Evolutionary conservation across 1,140 invertebrate species (phyloP), one percentile per base, ranked within the genome.

Genomic region (Drosophila albomicans): DNA sequence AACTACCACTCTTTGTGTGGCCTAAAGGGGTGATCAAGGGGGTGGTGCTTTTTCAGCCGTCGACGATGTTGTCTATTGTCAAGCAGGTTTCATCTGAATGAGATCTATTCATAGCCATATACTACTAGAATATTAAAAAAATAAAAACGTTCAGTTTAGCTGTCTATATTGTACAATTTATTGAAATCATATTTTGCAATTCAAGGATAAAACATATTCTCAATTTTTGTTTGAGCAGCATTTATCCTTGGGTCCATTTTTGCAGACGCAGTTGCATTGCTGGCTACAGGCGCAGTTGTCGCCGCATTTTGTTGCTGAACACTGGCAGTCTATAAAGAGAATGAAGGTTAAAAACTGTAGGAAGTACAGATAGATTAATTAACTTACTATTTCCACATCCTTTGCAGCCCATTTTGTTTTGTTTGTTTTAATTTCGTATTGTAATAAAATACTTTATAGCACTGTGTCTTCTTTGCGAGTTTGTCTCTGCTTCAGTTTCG

Each of bases 271-370:
- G 25, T 77, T 62, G 41, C 82, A 86, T 25, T 86, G 79, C 30
- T 87, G 82, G 11, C 79, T 86, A 72, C 82, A 86, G 76, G 82
- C 75, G 49, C 82, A 86, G 67, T 79, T 86, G 46, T 86, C 82
- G 3, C 82, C 82, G 58, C 82, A 86, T 13, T 86, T 86, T 68
- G 65, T 82, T 16, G 79, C 68, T 65, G 82, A 74, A 62, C 82
- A 86, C 38, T 86, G 82, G 65, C 82, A 87, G 65, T 86, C 82
- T 86, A 6, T 11, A 8, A 1, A 48, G 3, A 3, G 8, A 51
- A 38, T 11, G 13, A 1, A 0, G 32, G 4, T 51, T 63, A 49
- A 11, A 7, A 16, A 11, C 7, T 38, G 0, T 38, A 38, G 0
- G 5, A 20, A 38, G 2, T 49, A 30, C 1, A 1, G 13, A 32